Evolutionary conservation across 2,797 vertebrate species (phyloP), one percentile per base, ranked within the genome.

Genomic region (Threskiornis aethiopicus): DNA sequence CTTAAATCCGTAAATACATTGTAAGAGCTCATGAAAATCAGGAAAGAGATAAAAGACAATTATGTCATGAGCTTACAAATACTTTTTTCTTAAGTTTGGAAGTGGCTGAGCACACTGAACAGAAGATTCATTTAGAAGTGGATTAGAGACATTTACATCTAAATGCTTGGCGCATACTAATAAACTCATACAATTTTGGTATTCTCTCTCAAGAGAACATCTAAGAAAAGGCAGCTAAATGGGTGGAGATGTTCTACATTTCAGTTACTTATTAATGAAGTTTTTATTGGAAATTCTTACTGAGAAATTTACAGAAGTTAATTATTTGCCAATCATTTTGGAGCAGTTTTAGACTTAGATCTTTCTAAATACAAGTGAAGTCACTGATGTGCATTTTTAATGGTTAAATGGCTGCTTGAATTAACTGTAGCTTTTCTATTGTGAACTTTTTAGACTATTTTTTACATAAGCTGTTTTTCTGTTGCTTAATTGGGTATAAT

Each of bases 111-210:
- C 80, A 69, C n/a, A 31, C 47, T 42, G 62, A 97, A 94, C 93
- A 97, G 90, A 93, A 91, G 92, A 93, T 89, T 88, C 90, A 94
- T 97, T 97, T 96, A 96, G 75, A 84, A 94, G 59, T 89, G 93
- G 90, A 84, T 96, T 95, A 96, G 64, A 81, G 78, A 59, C 88
- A 84, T 96, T 95, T 93, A 59, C 94, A 96, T 96, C 39, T 91
- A 89, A 96, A 94, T 96, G 92, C 90, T 85, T 75, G 58, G 33
- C 0, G 69, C 92, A 94, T 96, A 69, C 90, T 95, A 93, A 96
- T 90, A 93, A 95, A 92, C 77, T 75, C 71, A 26, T 78, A 67
- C 80, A 76, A 25, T 78, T 92, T 94, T 92, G 83, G 61, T 93
- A 64, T 87, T 93, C 65, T 75, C 12, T 54, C 17, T 37, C 26